Percentiles rank a stretch among this genome's conserved stretches.
These are phyloP conservation scores for Stenichneumon culpator DNA, from an alignment of 2,888 invertebrate species.

Conservation along the genomic window DNA sequence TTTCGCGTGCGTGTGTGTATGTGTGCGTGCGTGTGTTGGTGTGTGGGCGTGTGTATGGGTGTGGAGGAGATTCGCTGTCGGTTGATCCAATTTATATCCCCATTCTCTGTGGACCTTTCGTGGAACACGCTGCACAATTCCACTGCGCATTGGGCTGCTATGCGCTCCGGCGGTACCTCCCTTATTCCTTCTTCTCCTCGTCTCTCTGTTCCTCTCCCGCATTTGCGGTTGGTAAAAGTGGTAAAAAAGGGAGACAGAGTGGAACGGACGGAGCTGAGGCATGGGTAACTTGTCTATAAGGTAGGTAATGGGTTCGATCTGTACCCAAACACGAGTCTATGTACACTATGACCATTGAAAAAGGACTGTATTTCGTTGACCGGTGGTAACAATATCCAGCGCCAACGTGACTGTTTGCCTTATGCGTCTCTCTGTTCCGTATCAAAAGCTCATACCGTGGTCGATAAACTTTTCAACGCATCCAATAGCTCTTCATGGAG, in stretches of 20 bases:
- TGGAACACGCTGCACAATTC: constrained; percentile 52
- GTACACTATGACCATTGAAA: constrained; percentile 49
- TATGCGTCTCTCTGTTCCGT: constrained; percentile 43
- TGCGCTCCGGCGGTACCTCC: constrained; percentile 28
- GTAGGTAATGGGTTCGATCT: constrained; percentile 67
- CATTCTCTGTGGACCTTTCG: constrained; percentile 65
- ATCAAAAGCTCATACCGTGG: constrained; percentile 14
- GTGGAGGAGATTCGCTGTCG: constrained; percentile 66
- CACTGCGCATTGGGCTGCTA: constrained; percentile 31
- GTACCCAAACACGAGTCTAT: constrained; percentile 60
- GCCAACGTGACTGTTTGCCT: constrained; percentile 54
- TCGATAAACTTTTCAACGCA: constrained; percentile 10
- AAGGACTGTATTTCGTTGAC: constrained; percentile 17
- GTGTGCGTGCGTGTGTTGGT: constrained; percentile 1
- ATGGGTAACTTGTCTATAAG: constrained; percentile 56
- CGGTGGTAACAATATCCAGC: constrained; percentile 8
- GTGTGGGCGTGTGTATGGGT: constrained; percentile 15
- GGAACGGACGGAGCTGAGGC: constrained; percentile 51
- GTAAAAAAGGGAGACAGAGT: constrained; percentile 46
- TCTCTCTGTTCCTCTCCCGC: constrained; percentile 40
- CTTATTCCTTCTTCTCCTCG: constrained; percentile 29
- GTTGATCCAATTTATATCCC: constrained; percentile 73
- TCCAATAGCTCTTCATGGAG: neutral
- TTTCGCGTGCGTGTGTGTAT: constrained; percentile 15
- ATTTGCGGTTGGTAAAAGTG: constrained; percentile 43